Percentiles rank a stretch among this genome's conserved stretches.
Conservation (phyloP, 2,797 vertebrate species). For the Oreonectes daqikongensis region DNA sequence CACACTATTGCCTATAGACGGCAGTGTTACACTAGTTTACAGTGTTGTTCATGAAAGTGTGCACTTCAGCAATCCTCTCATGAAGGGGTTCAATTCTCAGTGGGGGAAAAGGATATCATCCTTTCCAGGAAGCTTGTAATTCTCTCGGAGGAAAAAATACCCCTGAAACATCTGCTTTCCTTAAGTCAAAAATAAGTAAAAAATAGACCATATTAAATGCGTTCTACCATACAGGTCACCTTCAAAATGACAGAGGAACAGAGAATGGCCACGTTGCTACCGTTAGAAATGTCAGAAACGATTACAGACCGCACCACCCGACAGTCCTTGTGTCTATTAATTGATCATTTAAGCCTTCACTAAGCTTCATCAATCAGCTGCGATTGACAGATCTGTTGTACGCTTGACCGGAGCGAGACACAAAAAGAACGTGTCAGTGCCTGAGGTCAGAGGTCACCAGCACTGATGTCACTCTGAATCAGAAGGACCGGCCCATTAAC, state of each 20-base stretch:
- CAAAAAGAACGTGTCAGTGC: constrained; percentile 37
- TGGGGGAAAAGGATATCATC: constrained; percentile 2
- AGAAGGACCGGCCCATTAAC: constrained; percentile 2
- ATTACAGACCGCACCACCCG: neutral
- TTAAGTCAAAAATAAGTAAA: neutral
- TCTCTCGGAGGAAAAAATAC: constrained; percentile 3
- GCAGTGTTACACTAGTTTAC: constrained; percentile 54
- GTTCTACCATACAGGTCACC: neutral
- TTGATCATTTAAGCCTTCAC: constrained; percentile 37
- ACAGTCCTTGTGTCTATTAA: constrained; percentile 17
- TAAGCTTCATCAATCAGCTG: constrained; percentile 38
- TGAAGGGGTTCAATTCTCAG: constrained; percentile 6
- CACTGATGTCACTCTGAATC: constrained; percentile 37
- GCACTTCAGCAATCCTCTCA: neutral
- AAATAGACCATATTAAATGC: neutral
- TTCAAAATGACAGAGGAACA: neutral
- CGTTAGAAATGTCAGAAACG: constrained; percentile 13
- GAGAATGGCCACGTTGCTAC: neutral
- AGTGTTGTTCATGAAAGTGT: neutral
- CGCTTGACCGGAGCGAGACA: constrained; percentile 7
- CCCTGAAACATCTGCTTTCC: constrained; percentile 1
- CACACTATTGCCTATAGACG: constrained; percentile 71
- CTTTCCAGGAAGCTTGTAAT: constrained; percentile 17
- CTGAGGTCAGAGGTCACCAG: constrained; percentile 30
- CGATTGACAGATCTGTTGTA: constrained; percentile 19